A percentile compares a stretch with the other conserved stretches of the same genome.
Conservation (phyloP, 2,797 vertebrate species). For the Sparus aurata region DNA sequence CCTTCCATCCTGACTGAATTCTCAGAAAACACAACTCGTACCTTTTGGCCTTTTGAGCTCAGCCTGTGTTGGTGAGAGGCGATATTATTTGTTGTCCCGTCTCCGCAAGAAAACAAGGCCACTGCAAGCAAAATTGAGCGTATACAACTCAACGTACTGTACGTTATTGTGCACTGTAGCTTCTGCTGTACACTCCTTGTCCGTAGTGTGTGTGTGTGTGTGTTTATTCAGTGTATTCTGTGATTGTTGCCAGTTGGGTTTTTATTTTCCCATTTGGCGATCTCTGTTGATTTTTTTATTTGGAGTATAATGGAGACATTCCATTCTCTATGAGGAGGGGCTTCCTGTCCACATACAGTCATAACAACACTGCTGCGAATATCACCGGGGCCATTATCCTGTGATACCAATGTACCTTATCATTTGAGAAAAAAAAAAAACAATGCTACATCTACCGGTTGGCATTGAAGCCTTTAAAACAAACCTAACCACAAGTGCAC, state of each 20-base stretch:
- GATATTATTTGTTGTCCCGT: slow-evolving; percentile 33
- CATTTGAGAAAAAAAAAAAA: slow-evolving; percentile 11
- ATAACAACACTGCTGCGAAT: slow-evolving; percentile 30
- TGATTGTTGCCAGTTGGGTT: slow-evolving; percentile 44
- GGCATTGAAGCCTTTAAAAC: slow-evolving; percentile 52
- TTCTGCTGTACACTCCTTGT: slow-evolving; percentile 63
- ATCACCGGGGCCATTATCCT: slow-evolving; percentile 47
- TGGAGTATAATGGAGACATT: slow-evolving; percentile 80
- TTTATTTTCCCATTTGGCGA: slow-evolving; percentile 61
- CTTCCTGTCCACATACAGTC: slow-evolving; percentile 42
- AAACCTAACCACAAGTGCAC: slow-evolving; percentile 71
- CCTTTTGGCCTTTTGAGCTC: slow-evolving; percentile 42
- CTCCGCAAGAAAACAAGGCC: slow-evolving; percentile 39
- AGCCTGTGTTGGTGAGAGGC: slow-evolving; percentile 25
- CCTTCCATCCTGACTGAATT: slow-evolving; percentile 43
- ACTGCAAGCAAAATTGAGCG: slow-evolving; percentile 29
- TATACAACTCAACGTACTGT: slow-evolving; percentile 58
- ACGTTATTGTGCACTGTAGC: slow-evolving; percentile 49
- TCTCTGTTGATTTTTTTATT: slow-evolving; percentile 66
- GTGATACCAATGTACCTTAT: slow-evolving; percentile 68
- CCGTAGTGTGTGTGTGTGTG: slow-evolving; percentile 11
- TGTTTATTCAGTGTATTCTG: slow-evolving; percentile 49
- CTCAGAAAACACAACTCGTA: slow-evolving; percentile 34
- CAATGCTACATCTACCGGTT: slow-evolving; percentile 24
- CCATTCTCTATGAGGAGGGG: slow-evolving; percentile 67